A percentile compares a stretch with the other conserved stretches of the same genome.
These are phyloP conservation scores for Luidia sarsii DNA, from an alignment of 53 echinoderm and acorn worm species.

Conservation along the genomic window DNA sequence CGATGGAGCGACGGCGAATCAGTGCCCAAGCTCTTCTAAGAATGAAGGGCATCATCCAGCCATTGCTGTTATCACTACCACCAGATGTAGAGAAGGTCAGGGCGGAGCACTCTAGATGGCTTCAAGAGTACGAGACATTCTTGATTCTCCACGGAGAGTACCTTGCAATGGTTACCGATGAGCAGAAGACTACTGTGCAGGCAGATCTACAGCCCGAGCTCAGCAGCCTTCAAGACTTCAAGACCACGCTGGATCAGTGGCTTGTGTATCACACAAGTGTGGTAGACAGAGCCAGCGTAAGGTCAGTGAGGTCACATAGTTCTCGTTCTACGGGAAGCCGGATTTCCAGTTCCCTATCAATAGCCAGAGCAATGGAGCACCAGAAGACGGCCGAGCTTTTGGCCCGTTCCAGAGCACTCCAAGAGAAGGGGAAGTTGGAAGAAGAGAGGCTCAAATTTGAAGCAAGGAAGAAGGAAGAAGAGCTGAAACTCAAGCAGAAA, in stretches of 20 bases:
- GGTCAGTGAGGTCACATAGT: conserved; percentile 22
- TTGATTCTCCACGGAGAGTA: conserved; percentile 16
- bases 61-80: conserved; percentile 2
- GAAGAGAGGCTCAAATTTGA: conserved; percentile 29
- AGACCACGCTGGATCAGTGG: conserved; percentile 23
- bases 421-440: conserved; percentile 24
- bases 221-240: conserved; percentile 11
- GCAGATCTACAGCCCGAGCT: conserved; percentile 13
- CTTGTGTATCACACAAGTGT: conserved; percentile 8
- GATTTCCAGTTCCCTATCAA: conserved; percentile 24
- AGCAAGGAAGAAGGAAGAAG: conserved; percentile 26
- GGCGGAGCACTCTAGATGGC: conserved; percentile 24
- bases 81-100: conserved; percentile 13
- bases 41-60: conserved; percentile 14
- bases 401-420: conserved; percentile 15
- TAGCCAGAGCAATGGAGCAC: conserved; percentile 31
- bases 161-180: conserved; percentile 18
- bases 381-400: conserved; percentile 20
- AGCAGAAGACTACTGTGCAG: conserved; percentile 14
- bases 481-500: conserved; percentile 15
- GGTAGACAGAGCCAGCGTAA: neutral
- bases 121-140: conserved; percentile 1
- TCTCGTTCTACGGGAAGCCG: conserved; percentile 1
- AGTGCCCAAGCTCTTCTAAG: conserved; percentile 10
- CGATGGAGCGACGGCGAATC: conserved; percentile 17